Conservation (phyloP, 2,888 invertebrate genomes). For the Timema cristinae region DNA sequence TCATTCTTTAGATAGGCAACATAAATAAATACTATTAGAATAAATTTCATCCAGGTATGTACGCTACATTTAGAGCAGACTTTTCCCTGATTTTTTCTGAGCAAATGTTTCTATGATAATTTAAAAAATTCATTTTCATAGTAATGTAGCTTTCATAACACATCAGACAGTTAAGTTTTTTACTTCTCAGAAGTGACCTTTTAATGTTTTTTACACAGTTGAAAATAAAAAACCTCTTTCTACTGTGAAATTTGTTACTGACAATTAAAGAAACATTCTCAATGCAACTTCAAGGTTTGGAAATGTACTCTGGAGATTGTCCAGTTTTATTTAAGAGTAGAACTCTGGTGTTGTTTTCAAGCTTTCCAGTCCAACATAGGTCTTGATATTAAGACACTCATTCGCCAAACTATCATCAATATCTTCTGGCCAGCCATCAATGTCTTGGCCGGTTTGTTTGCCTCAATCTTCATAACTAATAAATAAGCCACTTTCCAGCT, state of each 20-base stretch:
- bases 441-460: too few relatives aligned
- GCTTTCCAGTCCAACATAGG: not conserved
- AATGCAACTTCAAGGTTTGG: too few relatives aligned
- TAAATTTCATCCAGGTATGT: not conserved
- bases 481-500: too few relatives aligned
- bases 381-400: not conserved
- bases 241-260: not conserved
- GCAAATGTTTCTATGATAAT: not conserved
- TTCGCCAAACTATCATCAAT: not conserved
- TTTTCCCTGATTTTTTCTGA: not conserved
- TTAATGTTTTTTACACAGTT: not conserved
- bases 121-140: not conserved
- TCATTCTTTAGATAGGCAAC: too few relatives aligned
- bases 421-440: too few relatives aligned
- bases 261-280: too few relatives aligned
- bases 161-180: constrained; percentile 7
- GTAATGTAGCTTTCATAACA: not conserved
- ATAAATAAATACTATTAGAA: too few relatives aligned
- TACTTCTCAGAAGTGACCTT: not conserved
- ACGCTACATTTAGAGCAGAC: not conserved
- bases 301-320: not conserved
- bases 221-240: not conserved
- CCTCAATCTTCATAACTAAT: not conserved
- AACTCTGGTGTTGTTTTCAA: constrained; percentile 4
- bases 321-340: not conserved